Conservation (phyloP, 1,140 invertebrate species). For the Holotrichia oblita region DNA sequence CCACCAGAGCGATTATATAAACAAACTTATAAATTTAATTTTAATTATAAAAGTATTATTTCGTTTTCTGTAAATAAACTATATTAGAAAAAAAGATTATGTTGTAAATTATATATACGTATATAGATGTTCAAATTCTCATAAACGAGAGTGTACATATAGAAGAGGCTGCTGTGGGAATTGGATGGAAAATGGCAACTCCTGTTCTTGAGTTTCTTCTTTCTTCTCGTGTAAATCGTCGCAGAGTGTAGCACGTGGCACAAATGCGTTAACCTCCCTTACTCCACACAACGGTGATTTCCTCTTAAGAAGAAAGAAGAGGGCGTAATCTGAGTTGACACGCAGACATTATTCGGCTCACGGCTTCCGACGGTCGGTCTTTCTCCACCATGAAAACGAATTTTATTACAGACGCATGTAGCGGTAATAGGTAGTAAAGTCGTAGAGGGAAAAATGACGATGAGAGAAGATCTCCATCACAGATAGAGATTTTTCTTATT, state of each 20-base stretch:
- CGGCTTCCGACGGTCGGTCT: slow-evolving; percentile 4
- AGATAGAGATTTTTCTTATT: background rate
- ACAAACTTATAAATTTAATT: too few species aligned
- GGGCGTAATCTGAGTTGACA: slow-evolving; percentile 22
- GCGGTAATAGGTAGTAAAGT: background rate
- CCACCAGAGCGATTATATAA: too few species aligned
- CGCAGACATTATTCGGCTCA: slow-evolving; percentile 17
- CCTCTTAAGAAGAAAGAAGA: slow-evolving; percentile 28
- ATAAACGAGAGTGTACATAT: background rate
- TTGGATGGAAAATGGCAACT: background rate
- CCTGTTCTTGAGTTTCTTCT: background rate
- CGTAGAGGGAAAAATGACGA: slow-evolving; percentile 2
- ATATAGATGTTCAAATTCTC: too few species aligned
- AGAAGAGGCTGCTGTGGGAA: background rate
- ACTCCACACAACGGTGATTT: background rate
- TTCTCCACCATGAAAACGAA: slow-evolving; percentile 7
- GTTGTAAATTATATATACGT: too few species aligned
- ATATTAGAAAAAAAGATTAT: too few species aligned
- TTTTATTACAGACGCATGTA: slow-evolving; percentile 26
- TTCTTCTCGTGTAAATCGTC: background rate
- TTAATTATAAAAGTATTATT: too few species aligned
- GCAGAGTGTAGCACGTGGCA: background rate
- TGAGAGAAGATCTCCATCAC: background rate
- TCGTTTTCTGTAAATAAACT: too few species aligned
- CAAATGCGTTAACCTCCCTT: slow-evolving; percentile 17